Evolutionary conservation across 2,888 invertebrate genomes (phyloP), one percentile per base, ranked within the genome.

Genomic region (Ophion ventricosus): DNA sequence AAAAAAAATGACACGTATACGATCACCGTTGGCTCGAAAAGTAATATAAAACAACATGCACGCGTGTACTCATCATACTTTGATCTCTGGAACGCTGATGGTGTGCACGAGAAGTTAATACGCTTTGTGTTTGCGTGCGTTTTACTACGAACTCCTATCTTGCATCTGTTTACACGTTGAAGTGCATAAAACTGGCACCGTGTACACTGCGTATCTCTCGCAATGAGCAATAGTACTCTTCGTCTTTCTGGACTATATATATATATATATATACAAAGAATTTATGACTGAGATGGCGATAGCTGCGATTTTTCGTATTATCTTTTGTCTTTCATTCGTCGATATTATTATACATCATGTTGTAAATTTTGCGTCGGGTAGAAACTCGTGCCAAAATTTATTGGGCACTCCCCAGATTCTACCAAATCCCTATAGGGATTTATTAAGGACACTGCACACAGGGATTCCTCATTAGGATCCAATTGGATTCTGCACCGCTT

Each of bases 71-170:
- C 10, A 49, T 25, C 26, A 43, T 57, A 64, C 77, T 82, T 74
- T 69, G 74, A 74, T 82, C 74, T 66, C 43, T 56, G 29, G 63
- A 74, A 82, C 20, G 2, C 40, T 25, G 26, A 40, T 40, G 61
- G 35, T 61, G 56, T 59, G 63, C 35, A 69, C 26, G 54, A 69
- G 49, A 17, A 29, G 2, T 69, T 11, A 14, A 54, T 59, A 57
- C 66, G 76, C 40, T 49, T 67, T 10, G 29, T 69, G 70, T 57
- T 66, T 20, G 43, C 67, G 67, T 43, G 63, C 49, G 67, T 80
- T 80, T 77, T 80, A 80, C 73, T 80, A 69, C 80, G 83, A 83
- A 83, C 54, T 76, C 72, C 35, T 80, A 77, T 77, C 76, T 73
- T 72, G 40, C 76, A 83, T 76, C 76, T 83, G 83, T 80, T 83